Evolutionary conservation across 2,888 invertebrate genomes (phyloP), one percentile per base, ranked within the genome.

Genomic region (Caenorhabditis wallacei): DNA sequence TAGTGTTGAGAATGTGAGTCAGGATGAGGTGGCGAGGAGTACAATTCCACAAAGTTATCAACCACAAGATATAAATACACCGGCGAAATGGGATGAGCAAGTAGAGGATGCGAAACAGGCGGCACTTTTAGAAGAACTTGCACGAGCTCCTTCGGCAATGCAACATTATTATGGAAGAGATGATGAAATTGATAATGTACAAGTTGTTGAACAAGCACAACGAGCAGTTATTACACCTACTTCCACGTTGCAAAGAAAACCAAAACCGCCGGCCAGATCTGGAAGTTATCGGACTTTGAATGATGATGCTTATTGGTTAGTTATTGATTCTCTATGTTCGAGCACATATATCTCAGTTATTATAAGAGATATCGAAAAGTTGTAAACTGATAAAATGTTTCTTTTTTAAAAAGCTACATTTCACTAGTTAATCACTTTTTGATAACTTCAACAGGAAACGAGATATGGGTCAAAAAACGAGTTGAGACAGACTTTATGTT

Each of bases 31-130:
- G 2, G 84, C 84, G 8, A 63, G 75, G 18, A 80, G 75, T 16
- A 20, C 61, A 5, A 81, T 83, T 30, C 79, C 83, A 57, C 48
- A 48, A 26, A 61, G 68, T 74, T 48, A 81, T 80, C 54, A 75
- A 80, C 78, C 57, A 51, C 18, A 51, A 5, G 68, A 68, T 53
- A 53, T 66, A 7, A 40, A 40, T 5, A 56, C 72, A 11, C 57
- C 56, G 10, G 75, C 70, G n/a, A 91, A 89, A 78, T 91, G 91
- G 91, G 90, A 89, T 59, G 85, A 88, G 37, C 89, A 91, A 70
- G 88, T 91, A 53, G 90, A 91, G 43, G 85, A 87, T 64, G 87
- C 89, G 16, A 85, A 86, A 75, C 85, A 87, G 79, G 79, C 82
- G 46, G 86, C 87, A 16, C 64, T 84, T 20, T 61, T 85, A 26